Conservation (phyloP, 2,797 vertebrate genomes). For the Setipinna tenuifilis region DNA sequence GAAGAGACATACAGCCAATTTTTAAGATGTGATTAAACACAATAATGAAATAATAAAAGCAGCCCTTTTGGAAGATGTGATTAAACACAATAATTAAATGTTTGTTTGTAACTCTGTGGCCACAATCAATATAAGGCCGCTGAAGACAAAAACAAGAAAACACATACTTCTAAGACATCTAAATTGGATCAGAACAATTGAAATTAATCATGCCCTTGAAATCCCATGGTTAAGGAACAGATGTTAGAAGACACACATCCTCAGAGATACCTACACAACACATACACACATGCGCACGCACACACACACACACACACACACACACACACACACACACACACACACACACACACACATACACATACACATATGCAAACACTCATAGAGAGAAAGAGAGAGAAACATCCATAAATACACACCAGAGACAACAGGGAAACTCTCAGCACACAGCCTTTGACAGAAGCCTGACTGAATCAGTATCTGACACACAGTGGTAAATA, state of each 20-base stretch:
- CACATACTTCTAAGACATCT: slow-evolving; percentile 46
- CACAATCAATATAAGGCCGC: slow-evolving; percentile 49
- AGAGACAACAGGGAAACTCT: background rate
- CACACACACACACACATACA: background rate
- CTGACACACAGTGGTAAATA: background rate
- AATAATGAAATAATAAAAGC: background rate
- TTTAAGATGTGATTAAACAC: no score
- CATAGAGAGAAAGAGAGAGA: no score
- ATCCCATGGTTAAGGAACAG: slow-evolving; percentile 36
- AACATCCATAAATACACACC: background rate
- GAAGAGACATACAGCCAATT: background rate
- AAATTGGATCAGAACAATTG: slow-evolving; percentile 52
- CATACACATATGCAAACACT: background rate
- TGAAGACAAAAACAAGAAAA: slow-evolving; percentile 24
- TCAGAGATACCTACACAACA: slow-evolving; percentile 20
- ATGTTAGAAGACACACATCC: slow-evolving; percentile 30
- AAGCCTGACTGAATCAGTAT: background rate
- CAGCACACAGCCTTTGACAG: background rate
- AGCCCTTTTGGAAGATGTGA: background rate
- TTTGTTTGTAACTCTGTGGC: background rate
- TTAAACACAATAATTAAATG: background rate
- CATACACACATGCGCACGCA: slow-evolving; percentile 26
- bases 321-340: background rate
- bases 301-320: background rate
- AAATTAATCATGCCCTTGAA: slow-evolving; percentile 47